Evolutionary conservation across 2,113 vertebrate species (phyloP).

Genomic region (Picathartes gymnocephalus): DNA sequence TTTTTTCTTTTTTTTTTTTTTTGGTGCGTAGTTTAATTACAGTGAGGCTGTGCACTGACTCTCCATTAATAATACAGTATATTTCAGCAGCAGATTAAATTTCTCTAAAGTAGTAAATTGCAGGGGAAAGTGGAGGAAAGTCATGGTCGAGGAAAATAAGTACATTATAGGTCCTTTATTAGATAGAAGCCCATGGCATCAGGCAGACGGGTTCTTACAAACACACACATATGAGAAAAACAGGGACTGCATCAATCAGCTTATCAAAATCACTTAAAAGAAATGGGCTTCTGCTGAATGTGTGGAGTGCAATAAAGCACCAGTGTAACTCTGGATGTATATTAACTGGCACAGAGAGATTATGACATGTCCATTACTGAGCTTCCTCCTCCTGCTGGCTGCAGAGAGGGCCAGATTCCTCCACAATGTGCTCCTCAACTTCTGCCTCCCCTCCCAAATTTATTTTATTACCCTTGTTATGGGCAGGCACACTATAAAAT

Average conservation of each 20-base stretch:
- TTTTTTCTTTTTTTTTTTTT: background rate
- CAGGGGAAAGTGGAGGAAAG: slow-evolving; percentile 54
- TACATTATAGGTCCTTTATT: slow-evolving; percentile 64
- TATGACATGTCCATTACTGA: slow-evolving; percentile 23
- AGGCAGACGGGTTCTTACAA: slow-evolving; percentile 53
- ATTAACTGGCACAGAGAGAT: slow-evolving; percentile 41
- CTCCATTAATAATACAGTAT: slow-evolving; percentile 84
- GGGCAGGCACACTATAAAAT: background rate
- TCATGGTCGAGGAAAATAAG: slow-evolving; percentile 52
- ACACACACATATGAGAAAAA: slow-evolving; percentile 53
- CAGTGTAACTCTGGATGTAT: slow-evolving; percentile 27
- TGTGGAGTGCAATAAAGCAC: slow-evolving; percentile 59
- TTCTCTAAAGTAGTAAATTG: slow-evolving; percentile 74
- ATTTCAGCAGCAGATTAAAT: slow-evolving; percentile 80
- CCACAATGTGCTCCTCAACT: background rate
- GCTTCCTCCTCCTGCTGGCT: background rate
- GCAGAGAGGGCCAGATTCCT: background rate
- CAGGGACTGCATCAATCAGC: slow-evolving; percentile 51
- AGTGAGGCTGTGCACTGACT: slow-evolving; percentile 54
- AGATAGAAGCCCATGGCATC: slow-evolving; percentile 62
- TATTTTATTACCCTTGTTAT: slow-evolving; percentile 45
- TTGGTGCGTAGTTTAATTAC: slow-evolving; percentile 70
- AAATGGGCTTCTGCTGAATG: slow-evolving; percentile 36
- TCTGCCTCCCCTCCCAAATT: background rate
- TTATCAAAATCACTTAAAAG: slow-evolving; percentile 61